Evolutionary conservation across 2,888 invertebrate genomes (phyloP), one percentile per base, ranked within the genome.

Genomic region (Chymomyza amoena): DNA sequence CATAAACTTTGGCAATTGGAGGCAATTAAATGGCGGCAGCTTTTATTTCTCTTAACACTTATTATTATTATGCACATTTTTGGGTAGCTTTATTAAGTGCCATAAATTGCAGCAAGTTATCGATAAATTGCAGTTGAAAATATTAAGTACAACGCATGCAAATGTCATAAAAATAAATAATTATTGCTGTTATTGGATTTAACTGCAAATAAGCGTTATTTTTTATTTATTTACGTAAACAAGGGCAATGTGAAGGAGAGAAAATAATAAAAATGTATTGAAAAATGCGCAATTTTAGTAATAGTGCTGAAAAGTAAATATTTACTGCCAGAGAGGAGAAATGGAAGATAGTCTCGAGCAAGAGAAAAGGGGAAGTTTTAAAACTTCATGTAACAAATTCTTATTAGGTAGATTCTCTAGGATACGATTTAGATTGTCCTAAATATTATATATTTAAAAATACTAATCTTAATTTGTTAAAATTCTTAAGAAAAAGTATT

Each of bases 111-210:
- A 45, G 39, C 39, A 4, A 45, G 39, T 13, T 13, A 45, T 45
- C 39, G 2, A 45, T 45, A 13, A 45, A 45, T 10, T 45, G 39
- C 39, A 45, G 5, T 45, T 45, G 2, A 45, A 13, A 13, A 13
- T 45, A 45, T 13, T 45, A 10, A 45, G 67, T 54, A 59, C 50
- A 68, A 9, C 63, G 65, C 32, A 69, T 65, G 61, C 45, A 65
- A 72, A 70, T 66, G 9, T 16, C 28, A 54, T 13, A 25, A n/a
- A 20, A 54, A 15, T 16, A 18, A 39, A 32, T 32, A 9, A 13
- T 4, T 45, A 13, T 45, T 45, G 13, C 39, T 13, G 10, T 13
- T 45, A 45, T 45, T 36, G 36, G 7, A 2, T 13, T 45, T 45
- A 13, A 45, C 13, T 45, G 13, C 6, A 45, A 6, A 13, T 4